Evolutionary conservation across 2,888 invertebrate species (phyloP).

Genomic region (Patella caerulea): DNA sequence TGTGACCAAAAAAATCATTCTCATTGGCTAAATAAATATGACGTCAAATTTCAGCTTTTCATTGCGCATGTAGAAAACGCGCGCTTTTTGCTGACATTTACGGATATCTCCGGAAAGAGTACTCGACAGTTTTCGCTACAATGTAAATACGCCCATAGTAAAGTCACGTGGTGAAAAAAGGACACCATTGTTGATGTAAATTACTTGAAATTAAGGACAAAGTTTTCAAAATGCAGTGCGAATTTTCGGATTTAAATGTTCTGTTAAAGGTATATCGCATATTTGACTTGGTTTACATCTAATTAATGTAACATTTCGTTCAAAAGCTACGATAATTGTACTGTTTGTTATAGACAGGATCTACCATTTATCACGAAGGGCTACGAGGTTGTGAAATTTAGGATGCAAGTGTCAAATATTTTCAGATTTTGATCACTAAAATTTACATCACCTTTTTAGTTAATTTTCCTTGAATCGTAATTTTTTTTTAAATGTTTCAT

Average conservation of each 20-base stretch:
- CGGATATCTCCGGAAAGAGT: slow-evolving; percentile 17
- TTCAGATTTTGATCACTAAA: too few species aligned
- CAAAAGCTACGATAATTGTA: neutral
- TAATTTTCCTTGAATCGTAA: too few species aligned
- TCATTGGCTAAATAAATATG: slow-evolving; percentile 28
- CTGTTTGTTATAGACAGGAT: neutral
- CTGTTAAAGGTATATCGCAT: neutral
- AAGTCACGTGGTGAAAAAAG: too few species aligned
- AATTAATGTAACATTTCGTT: neutral
- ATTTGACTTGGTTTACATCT: neutral
- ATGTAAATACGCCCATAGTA: neutral
- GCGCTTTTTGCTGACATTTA: slow-evolving; percentile 22
- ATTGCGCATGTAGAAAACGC: slow-evolving; percentile 27
- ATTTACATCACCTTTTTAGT: too few species aligned
- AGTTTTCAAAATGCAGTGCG: slow-evolving; percentile 6
- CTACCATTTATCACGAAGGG: neutral
- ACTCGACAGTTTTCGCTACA: slow-evolving; percentile 13
- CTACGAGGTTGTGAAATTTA: too few species aligned
- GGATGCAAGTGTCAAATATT: too few species aligned
- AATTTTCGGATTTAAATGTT: neutral
- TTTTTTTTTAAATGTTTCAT: too few species aligned
- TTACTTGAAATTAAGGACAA: too few species aligned
- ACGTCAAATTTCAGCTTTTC: neutral
- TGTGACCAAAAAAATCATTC: slow-evolving; percentile 25
- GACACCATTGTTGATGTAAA: too few species aligned